A percentile compares a stretch with the other conserved stretches of the same genome.
phyloP scores from a whole-genome alignment of 1,140 invertebrate species.

The Drepana arcuata region DNA sequence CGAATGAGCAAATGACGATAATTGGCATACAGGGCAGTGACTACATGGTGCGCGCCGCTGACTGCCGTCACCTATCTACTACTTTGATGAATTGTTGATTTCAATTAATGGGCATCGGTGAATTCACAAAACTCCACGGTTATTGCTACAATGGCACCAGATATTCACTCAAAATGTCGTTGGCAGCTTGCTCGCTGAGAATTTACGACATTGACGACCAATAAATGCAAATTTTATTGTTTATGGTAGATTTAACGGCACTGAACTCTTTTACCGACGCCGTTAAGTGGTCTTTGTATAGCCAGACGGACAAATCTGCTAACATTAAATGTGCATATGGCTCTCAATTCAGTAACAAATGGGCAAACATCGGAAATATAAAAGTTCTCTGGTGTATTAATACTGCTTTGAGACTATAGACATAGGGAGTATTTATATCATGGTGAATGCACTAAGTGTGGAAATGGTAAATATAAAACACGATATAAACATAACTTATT shows the following conservation, averaged over 20 bases:
- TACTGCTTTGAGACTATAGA: too few species aligned
- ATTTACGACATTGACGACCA: constrained; percentile 66
- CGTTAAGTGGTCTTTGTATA: constrained; percentile 48
- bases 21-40: constrained; percentile 45
- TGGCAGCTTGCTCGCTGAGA: constrained; percentile 53
- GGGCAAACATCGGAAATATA: too few species aligned
- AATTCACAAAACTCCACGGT: constrained; percentile 44
- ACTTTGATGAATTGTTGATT: constrained; percentile 60
- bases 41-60: constrained; percentile 27
- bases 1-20: constrained; percentile 52
- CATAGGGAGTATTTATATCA: too few species aligned
- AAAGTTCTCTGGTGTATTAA: too few species aligned
- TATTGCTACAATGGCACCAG: constrained; percentile 41
- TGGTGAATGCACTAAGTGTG: too few species aligned
- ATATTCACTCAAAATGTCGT: constrained; percentile 66
- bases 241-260: constrained; percentile 66
- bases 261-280: constrained; percentile 63
- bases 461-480: too few species aligned
- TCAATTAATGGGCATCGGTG: constrained; percentile 56
- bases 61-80: constrained; percentile 25
- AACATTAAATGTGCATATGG: constrained; percentile 15
- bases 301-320: constrained; percentile 20
- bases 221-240: constrained; percentile 72
- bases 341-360: too few species aligned
- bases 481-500: too few species aligned